phyloP scores from a whole-genome alignment of 2,113 vertebrate species.

The Sturnira hondurensis region DNA sequence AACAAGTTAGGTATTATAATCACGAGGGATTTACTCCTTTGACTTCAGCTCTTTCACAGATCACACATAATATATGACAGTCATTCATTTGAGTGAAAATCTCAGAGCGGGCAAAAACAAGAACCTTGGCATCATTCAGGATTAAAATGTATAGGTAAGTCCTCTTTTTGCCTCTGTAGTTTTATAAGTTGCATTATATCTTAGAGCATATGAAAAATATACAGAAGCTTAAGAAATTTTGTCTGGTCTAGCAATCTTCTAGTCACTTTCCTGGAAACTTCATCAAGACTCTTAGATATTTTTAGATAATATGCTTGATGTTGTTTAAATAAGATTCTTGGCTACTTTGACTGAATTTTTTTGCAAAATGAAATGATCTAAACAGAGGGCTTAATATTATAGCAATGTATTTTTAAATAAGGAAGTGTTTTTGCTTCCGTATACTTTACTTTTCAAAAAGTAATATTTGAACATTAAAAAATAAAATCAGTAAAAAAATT shows the following conservation, averaged over 20 bases:
- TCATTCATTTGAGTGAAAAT: constrained; percentile 40
- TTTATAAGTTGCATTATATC: not conserved
- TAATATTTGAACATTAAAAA: not conserved
- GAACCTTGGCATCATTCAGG: not conserved
- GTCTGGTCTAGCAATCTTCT: not conserved
- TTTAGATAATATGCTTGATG: not conserved
- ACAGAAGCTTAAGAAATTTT: not conserved
- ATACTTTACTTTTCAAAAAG: not conserved
- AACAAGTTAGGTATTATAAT: constrained; percentile 72
- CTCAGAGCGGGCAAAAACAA: constrained; percentile 43
- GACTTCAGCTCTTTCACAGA: constrained; percentile 24
- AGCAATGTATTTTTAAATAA: constrained; percentile 27
- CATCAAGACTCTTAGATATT: not conserved
- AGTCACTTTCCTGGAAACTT: not conserved
- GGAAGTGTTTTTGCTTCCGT: constrained; percentile 27
- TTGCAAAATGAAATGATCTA: not conserved
- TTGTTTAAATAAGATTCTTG: not conserved
- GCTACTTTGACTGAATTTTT: not conserved
- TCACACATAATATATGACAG: not conserved
- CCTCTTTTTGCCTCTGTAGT: not conserved
- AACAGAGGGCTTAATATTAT: not conserved
- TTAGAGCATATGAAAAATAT: not conserved
- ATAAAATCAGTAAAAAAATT: not conserved
- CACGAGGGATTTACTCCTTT: constrained; percentile 66
- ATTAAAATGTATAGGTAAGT: constrained; percentile 73